phyloP scores from a whole-genome alignment of 2,888 invertebrate genomes.

The Capitulum mitella region DNA sequence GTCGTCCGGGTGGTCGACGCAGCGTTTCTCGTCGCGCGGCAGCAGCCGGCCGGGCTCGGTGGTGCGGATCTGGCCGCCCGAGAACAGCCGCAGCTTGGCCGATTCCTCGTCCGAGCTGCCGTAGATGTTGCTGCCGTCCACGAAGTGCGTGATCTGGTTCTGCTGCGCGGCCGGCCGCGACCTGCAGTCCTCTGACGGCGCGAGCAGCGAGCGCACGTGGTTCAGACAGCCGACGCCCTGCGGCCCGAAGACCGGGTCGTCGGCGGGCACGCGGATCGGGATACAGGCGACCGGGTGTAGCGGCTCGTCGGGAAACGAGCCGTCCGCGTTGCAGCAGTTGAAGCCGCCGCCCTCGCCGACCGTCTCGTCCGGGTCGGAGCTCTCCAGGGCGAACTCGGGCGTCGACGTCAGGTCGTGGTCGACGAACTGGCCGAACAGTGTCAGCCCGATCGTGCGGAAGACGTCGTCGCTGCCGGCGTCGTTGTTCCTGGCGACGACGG shows the following conservation, averaged over 20 bases:
- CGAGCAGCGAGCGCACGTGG: constrained; percentile 54
- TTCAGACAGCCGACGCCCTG: constrained; percentile 55
- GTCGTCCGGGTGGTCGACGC: neutral
- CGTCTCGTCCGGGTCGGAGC: neutral
- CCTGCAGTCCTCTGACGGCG: constrained; percentile 29
- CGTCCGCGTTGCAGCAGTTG: neutral
- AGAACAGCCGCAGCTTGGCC: constrained; percentile 53
- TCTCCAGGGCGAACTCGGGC: neutral
- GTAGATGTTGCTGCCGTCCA: constrained; percentile 67
- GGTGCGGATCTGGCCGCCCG: constrained; percentile 40
- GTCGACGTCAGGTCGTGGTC: constrained; percentile 35
- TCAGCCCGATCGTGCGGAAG: constrained; percentile 31
- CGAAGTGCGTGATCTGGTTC: constrained; percentile 29
- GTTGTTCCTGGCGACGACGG: neutral
- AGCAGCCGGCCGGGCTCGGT: neutral
- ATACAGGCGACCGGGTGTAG: constrained; percentile 51
- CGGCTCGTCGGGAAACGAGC: neutral
- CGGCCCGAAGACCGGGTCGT: constrained; percentile 54
- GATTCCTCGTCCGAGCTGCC: constrained; percentile 58
- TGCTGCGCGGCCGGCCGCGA: constrained; percentile 26
- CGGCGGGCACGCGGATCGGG: constrained; percentile 55
- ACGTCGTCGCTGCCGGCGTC: neutral
- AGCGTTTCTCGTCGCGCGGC: constrained; percentile 44
- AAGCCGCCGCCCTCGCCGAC: neutral
- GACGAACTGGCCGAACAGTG: constrained; percentile 36